Evolutionary conservation across 2,888 invertebrate genomes (phyloP).

Genomic region (Laothoe populi): DNA sequence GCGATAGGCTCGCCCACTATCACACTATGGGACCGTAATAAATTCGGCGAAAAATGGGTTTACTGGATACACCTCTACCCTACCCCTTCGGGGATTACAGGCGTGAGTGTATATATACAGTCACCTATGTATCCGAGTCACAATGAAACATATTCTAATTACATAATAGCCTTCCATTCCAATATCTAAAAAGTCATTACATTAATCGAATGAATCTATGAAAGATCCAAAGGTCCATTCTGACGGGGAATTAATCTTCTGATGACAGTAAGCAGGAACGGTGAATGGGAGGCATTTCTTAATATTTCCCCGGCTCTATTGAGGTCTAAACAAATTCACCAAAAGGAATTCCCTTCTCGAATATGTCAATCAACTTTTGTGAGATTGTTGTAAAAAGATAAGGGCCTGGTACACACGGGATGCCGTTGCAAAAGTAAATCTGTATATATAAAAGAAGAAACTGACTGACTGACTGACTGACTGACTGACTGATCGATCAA

Average conservation of each 20-base stretch:
- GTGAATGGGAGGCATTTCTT: constrained; percentile 61
- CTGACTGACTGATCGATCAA: too few species aligned
- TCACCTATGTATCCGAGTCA: too few species aligned
- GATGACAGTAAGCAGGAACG: constrained; percentile 53
- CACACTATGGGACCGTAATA: too few species aligned
- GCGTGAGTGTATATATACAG: too few species aligned
- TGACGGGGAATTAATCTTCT: constrained; percentile 47
- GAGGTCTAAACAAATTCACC: constrained; percentile 72
- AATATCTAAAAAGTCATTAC: constrained; percentile 12
- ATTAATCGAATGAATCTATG: constrained; percentile 17
- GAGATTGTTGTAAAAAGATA: constrained; percentile 66
- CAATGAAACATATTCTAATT: neutral
- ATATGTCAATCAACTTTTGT: constrained; percentile 75
- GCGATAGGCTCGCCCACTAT: too few species aligned
- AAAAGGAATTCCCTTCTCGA: constrained; percentile 65
- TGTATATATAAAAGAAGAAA: too few species aligned
- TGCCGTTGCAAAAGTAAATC: neutral
- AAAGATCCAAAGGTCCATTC: constrained; percentile 38
- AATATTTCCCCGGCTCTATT: constrained; percentile 63
- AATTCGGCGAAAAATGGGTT: too few species aligned
- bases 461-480: too few species aligned
- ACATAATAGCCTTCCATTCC: constrained; percentile 17
- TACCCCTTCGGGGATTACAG: too few species aligned
- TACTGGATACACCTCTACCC: too few species aligned
- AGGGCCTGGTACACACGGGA: constrained; percentile 40